These are phyloP conservation scores for Campylomormyrus numenius DNA, from an alignment of 2,113 vertebrate genomes.

Conservation along the genomic window DNA sequence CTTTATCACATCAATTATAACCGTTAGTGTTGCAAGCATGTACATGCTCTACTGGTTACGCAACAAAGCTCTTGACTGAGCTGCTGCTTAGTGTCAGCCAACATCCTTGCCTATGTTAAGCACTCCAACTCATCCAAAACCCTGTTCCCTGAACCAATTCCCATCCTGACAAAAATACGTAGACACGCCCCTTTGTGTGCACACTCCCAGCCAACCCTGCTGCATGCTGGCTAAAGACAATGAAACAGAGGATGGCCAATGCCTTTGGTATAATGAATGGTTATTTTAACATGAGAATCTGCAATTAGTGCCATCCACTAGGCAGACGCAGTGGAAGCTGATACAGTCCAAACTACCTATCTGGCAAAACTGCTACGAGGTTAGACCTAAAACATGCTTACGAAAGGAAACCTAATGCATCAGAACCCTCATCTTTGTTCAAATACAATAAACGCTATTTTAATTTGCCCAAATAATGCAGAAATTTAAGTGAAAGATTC, in stretches of 20 bases:
- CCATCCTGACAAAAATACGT: neutral
- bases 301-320: slow-evolving; percentile 10
- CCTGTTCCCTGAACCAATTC: neutral
- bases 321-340: neutral
- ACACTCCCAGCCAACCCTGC: neutral
- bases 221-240: slow-evolving; percentile 7
- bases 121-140: neutral
- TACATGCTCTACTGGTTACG: neutral
- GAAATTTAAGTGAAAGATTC: neutral
- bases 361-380: neutral
- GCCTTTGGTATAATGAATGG: neutral
- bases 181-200: neutral
- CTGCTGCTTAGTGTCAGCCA: neutral
- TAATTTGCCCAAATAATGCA: neutral
- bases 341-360: neutral
- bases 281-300: slow-evolving; percentile 6
- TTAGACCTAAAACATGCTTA: neutral
- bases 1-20: neutral
- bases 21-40: neutral
- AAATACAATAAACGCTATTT: neutral
- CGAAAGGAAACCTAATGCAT: neutral
- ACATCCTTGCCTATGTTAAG: neutral
- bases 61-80: neutral
- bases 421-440: neutral
- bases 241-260: neutral